Evolutionary conservation across 2,888 invertebrate genomes (phyloP).

Genomic region (Malacosoma neustria): DNA sequence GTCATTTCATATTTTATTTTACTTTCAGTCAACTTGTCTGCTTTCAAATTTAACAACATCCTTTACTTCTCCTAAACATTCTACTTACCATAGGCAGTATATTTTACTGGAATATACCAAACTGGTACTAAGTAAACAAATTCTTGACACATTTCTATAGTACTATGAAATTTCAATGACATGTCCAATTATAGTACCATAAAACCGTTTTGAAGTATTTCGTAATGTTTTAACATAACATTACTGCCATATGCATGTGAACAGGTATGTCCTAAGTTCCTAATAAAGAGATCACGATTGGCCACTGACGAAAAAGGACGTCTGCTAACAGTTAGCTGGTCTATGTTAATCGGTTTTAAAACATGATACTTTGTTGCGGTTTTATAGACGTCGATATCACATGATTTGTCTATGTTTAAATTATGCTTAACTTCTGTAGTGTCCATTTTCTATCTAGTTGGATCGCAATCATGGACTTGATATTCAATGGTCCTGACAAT

Average conservation of each 20-base stretch:
- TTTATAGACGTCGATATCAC: not conserved
- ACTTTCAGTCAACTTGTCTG: too few species aligned
- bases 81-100: too few species aligned
- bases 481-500: too few species aligned
- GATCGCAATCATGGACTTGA: too few species aligned
- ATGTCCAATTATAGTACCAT: not conserved
- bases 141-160: not conserved
- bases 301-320: conserved; percentile 41
- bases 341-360: conserved; percentile 39
- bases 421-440: too few species aligned
- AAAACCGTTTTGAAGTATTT: conserved; percentile 4
- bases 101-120: too few species aligned
- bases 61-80: too few species aligned
- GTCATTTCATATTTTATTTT: too few species aligned
- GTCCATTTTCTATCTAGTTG: too few species aligned
- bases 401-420: not conserved
- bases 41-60: too few species aligned
- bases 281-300: conserved; percentile 62
- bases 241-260: conserved; percentile 21
- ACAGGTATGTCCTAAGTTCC: conserved; percentile 31
- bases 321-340: conserved; percentile 33
- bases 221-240: conserved; percentile 13
- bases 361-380: conserved; percentile 4
- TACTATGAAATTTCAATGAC: not conserved
- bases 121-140: too few species aligned